Conservation (phyloP, 2,888 invertebrate genomes). For the Ichneumon xanthorius region DNA sequence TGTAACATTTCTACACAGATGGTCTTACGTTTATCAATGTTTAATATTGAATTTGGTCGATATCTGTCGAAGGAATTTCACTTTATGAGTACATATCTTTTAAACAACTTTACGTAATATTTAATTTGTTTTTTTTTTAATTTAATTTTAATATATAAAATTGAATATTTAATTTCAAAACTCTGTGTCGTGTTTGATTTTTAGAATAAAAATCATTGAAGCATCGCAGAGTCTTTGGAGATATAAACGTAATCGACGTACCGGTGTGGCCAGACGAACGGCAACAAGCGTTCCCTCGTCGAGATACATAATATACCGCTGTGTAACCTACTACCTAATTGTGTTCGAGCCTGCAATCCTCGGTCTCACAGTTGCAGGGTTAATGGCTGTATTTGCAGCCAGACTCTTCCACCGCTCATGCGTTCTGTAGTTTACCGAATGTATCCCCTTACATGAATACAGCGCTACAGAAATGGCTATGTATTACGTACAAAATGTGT, state of each 20-base stretch:
- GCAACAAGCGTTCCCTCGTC: constrained; percentile 8
- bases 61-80: too few species aligned
- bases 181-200: neutral
- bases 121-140: too few species aligned
- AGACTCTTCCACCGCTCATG: constrained; percentile 1
- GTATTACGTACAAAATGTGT: neutral
- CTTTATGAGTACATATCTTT: too few species aligned
- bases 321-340: constrained; percentile 40
- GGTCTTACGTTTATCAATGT: neutral
- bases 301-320: constrained; percentile 14
- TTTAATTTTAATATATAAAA: too few species aligned
- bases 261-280: constrained; percentile 9
- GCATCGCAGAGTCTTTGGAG: neutral
- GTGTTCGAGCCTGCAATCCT: constrained; percentile 51
- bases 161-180: neutral
- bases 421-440: neutral
- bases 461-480: neutral
- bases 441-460: neutral
- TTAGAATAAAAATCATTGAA: neutral
- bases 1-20: too few species aligned
- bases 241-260: neutral
- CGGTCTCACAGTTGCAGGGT: constrained; percentile 38
- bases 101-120: neutral
- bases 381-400: constrained; percentile 63
- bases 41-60: neutral